Conservation (phyloP, 2,113 vertebrate species). For the Dipodomys merriami region DNA sequence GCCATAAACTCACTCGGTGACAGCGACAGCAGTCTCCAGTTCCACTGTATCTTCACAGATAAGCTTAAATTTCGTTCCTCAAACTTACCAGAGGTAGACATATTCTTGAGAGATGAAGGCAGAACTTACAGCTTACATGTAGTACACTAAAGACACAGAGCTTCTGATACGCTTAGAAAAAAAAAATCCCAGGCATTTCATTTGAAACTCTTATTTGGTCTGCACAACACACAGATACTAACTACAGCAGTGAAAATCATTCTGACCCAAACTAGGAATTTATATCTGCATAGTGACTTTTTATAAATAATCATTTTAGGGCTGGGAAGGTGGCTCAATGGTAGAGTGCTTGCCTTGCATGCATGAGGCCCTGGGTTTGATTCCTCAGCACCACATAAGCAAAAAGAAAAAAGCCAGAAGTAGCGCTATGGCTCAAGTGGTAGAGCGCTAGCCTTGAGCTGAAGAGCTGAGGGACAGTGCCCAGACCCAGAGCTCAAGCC, state of each 20-base stretch:
- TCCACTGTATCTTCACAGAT: neutral
- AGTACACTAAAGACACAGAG: neutral
- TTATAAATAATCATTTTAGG: neutral
- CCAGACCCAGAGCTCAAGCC: no score
- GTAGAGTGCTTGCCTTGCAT: no score
- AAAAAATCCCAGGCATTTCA: neutral
- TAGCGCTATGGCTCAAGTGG: no score
- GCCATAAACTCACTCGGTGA: constrained; percentile 8
- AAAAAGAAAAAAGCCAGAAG: no score
- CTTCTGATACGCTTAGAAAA: neutral
- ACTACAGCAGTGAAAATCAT: neutral
- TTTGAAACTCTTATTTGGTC: neutral
- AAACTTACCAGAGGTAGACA: rapidly evolving
- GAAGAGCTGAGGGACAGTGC: no score
- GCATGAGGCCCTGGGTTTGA: no score
- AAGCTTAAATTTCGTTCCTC: neutral
- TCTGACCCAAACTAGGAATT: neutral
- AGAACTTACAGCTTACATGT: neutral
- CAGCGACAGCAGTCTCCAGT: constrained; percentile 2
- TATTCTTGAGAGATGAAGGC: neutral
- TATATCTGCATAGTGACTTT: neutral
- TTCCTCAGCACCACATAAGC: no score
- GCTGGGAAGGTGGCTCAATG: no score
- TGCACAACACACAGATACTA: neutral
- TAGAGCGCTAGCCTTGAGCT: no score